Evolutionary conservation across 1,140 invertebrate species (phyloP), one percentile per base, ranked within the genome.

Genomic region (Drosophila rhopaloa): DNA sequence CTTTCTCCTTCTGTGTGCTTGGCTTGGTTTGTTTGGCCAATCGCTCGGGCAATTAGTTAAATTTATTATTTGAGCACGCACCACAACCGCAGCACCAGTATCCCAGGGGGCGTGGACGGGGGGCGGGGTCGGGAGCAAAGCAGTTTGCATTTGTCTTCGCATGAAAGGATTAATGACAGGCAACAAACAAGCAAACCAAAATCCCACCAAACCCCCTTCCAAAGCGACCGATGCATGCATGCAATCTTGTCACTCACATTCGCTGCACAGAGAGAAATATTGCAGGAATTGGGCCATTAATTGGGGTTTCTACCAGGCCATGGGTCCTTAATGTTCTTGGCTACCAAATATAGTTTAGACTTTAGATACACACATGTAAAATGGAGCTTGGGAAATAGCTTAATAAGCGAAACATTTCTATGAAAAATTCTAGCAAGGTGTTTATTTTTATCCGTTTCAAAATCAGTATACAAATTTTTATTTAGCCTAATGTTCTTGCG

Each of bases 51-150:
- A 88, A 88, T 88, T 88, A 88, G 84, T 89, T 89, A 84, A 88
- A 89, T 88, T 88, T 88, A 88, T 88, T 88, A 88, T 88, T 88
- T 84, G 84, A 74, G 48, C 81, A 84, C 66, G 80, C 76, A 89
- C 80, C 80, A 40, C 84, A 88, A 84, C 84, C 84, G 59, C 84
- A 81, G 53, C 47, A 53, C 46, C 35, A 14, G 54, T 51, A 47
- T 38, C n/a, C 66, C 57, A 71, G 47, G 8, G 51, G 40, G 50
- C 41, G 40, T 50, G 56, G 61, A 50, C 44, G 72, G 57, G 63
- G 43, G 63, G 61, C 43, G 68, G 70, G 66, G 55, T 56, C 50
- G 58, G 71, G 29, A 24, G 19, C 75, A 86, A 82, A 84, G 81
- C 73, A 89, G 80, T 65, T 84, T 71, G 76, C 85, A 88, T 89